Evolutionary conservation across 2,888 invertebrate genomes (phyloP), one percentile per base, ranked within the genome.

Genomic region (Conchocele bisecta): DNA sequence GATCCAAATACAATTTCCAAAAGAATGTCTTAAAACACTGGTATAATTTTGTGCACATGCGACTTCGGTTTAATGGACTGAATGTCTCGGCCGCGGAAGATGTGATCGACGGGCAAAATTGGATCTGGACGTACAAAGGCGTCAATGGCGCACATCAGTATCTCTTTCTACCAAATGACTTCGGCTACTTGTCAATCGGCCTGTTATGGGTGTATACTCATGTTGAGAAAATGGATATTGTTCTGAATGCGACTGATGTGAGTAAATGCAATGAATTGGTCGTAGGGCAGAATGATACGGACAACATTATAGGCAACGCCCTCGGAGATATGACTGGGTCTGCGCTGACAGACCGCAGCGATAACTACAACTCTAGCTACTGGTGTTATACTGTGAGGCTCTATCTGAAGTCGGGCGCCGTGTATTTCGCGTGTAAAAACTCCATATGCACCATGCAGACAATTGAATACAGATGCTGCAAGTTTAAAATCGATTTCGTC

Each of bases 71-170:
- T 48, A 7, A 26, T 2, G 51, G 50, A 15, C 5, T 54, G 2
- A 22, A 6, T 17, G 35, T 73, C 7, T 39, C 15, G 11, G 63
- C 53, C 24, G 46, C 53, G 17, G 39, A 68, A n/a, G 9, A 41
- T 9, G 64, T 64, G 0, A 67, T 73, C 20, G 29, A 31, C 22
- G 13, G 39, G 29, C 22, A 35, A 17, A 53, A 63, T 22, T 74
- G 73, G 73, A 31, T 74, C 0, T 74, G 73, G 73, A 74, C 73
- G n/a, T 74, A 60, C 35, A 56, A 60, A 31, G 73, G 73, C 11
- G 41, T 57, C 11, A 46, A 56, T 56, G 73, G 73, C 2, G 73
- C 51, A 3, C 28, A 64, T 24, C 48, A 64, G 31, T 65, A 65
- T 28, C 50, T 74, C 2, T 74, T 33, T 35, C 28, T 74, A 2